Base-by-base conservation (phyloP, 2,888 invertebrate species). In the Hyalella azteca region DNA sequence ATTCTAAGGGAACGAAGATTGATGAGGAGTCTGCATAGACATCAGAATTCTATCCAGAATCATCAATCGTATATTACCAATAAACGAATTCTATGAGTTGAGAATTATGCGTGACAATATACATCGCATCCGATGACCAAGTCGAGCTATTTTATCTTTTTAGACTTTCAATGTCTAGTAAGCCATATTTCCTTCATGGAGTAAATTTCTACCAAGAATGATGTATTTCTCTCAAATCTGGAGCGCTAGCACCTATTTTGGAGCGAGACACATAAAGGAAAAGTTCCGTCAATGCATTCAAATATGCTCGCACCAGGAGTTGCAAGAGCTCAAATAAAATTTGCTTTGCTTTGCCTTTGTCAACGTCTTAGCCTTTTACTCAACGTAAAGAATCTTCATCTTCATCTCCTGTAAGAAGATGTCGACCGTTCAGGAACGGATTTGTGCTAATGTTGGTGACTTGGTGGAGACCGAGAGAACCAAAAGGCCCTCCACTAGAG, bases 371-470 rank as follows among this genome's bases (percentile, higher is more conserved):
- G 45, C 45, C 45, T 45, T 9, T 15, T 11, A 15, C 15, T 45
- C 15, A 66, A 19, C 66, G 66, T 29, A 66, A 36, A 66, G 66
- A 66, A 36, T 66, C 32, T 32, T 66, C 66, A 36, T 66, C 66
- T n/a, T 66, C 66, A 66, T 75, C 75, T 9, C 45, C 75, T 11
- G 41, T 75, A 5, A 75, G 75, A 26, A 75, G 45, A 75, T 75
- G 75, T 45, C 45, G 75, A 29, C 75, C 75, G 45, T 75, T 75
- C 13, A 75, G 45, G 75, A 75, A 75, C 7, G 75, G 75, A 39
- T 75, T 75, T n/a, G 75, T 75, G 29, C 75, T 75, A 15, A 75
- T 39, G 19, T 75, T 75, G 41, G 40, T 41, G 29, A 75, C 45
- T 29, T 75, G 75, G 22, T 75, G 75, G 36, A n/a, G 75, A 4